phyloP scores from a whole-genome alignment of 1,140 invertebrate species.

The Hylaeus anthracinus region DNA sequence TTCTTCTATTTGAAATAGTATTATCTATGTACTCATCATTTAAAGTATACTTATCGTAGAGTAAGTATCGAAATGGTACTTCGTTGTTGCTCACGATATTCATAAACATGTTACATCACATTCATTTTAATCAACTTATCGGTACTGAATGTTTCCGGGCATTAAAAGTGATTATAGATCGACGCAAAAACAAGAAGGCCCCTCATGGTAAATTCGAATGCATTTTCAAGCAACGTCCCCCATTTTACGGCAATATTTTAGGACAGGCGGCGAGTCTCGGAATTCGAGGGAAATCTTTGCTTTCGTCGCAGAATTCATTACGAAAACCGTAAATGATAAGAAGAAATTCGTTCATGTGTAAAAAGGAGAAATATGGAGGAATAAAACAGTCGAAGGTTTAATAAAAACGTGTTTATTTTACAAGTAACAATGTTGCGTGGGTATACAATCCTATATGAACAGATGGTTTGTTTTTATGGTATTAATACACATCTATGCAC shows the following conservation, averaged over 20 bases:
- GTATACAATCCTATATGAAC: constrained; percentile 63
- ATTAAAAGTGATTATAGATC: constrained; percentile 49
- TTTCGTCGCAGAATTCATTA: constrained; percentile 6
- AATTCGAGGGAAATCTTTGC: constrained; percentile 53
- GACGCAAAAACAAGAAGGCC: constrained; percentile 48
- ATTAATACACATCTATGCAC: constrained; percentile 54
- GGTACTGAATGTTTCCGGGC: background rate
- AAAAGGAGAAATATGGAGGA: background rate
- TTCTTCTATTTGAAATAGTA: background rate
- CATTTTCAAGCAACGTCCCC: constrained; percentile 57
- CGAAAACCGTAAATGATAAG: background rate
- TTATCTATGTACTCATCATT: too few relatives aligned
- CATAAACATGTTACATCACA: too few relatives aligned
- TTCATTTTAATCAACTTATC: too few relatives aligned
- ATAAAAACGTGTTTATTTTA: constrained; percentile 69
- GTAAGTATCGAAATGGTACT: too few relatives aligned
- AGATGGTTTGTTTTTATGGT: constrained; percentile 38
- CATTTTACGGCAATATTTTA: constrained; percentile 44
- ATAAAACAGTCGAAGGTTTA: constrained; percentile 36
- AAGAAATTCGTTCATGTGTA: too few relatives aligned
- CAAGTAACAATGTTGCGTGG: constrained; percentile 61
- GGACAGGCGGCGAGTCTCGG: constrained; percentile 53
- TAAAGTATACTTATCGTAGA: too few relatives aligned
- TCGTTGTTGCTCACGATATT: too few relatives aligned
- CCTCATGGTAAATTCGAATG: constrained; percentile 53